Conservation (phyloP, 1,140 invertebrate species). For the Drosophila tsacasi region DNA sequence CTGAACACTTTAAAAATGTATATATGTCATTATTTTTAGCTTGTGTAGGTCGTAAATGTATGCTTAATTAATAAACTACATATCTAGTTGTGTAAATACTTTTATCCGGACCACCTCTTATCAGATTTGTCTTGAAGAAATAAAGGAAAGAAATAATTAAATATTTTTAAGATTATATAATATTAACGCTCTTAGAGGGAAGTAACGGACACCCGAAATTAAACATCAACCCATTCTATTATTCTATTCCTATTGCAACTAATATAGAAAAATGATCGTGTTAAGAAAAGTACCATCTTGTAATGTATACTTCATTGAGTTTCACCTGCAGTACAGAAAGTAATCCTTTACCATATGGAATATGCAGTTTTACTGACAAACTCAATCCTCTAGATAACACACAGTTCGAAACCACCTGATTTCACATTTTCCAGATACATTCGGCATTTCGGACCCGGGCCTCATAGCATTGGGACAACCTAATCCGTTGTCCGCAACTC, state of each 20-base stretch:
- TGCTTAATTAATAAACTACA: not conserved
- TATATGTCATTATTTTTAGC: no score
- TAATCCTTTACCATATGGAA: constrained; percentile 6
- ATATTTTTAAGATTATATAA: not conserved
- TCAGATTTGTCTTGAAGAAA: not conserved
- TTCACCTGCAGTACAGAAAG: not conserved
- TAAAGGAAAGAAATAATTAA: not conserved
- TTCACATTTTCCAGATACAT: constrained; percentile 23
- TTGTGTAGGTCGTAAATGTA: not conserved
- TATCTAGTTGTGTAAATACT: not conserved
- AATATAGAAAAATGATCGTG: no score
- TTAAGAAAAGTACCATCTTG: not conserved
- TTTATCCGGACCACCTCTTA: not conserved
- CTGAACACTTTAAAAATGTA: not conserved
- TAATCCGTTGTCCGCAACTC: constrained; percentile 61
- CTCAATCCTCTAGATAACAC: not conserved
- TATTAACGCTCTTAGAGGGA: no score
- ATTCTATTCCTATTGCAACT: not conserved
- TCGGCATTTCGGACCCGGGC: constrained; percentile 27
- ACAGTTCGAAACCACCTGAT: constrained; percentile 29
- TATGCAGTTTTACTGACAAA: not conserved
- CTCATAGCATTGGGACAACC: constrained; percentile 36
- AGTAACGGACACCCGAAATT: no score
- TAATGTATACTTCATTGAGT: not conserved
- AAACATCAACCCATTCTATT: not conserved